Evolutionary conservation across 1,140 invertebrate species (phyloP), one percentile per base, ranked within the genome.

Genomic region (Panulirus ornatus): DNA sequence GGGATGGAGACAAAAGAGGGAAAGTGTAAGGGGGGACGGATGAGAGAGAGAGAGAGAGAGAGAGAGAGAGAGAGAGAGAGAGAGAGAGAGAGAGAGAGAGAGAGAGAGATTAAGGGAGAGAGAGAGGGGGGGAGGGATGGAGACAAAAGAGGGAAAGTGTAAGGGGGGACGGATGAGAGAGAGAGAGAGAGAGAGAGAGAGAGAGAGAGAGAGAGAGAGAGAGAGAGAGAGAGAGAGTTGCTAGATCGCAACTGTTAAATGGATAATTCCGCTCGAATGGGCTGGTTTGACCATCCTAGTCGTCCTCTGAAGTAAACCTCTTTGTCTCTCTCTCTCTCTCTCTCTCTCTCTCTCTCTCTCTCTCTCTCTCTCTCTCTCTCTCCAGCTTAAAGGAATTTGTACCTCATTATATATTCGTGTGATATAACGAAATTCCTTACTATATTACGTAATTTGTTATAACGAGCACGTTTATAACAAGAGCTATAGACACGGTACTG

Each of bases 171-270:
- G 2, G 27, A 19, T 27, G 36, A 47, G n/a, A 42, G 75, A 78
- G 40, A 78, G 40, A 47, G 75, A 78, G 75, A 78, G 40, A 44
- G 3, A 79, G 42, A 54, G 22, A 78, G 75, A 78, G 0, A 9
- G 42, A 78, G 9, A 75, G 75, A 78, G 14, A 27, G 42, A 78
- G 3, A 38, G 38, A 27, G 1, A 78, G 6, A 30, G 27, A 44
- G 42, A 22, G 75, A 40, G 73, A 27, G 75, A 78, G 75, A 78
- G 27, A 27, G 75, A 42, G 42, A 78, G 75, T n/a, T 11, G 22
- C 36, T 27, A 9, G 8, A 78, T 22, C 2, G 34, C 40, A 5
- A 8, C 1, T 47, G 14, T n/a, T n/a, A n/a, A n/a, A n/a, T n/a
- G n/a, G n/a, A n/a, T n/a, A n/a, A n/a, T n/a, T n/a, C n/a, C n/a